Conservation (phyloP, 2,888 invertebrate genomes). For the Chrysomela aeneicollis region DNA sequence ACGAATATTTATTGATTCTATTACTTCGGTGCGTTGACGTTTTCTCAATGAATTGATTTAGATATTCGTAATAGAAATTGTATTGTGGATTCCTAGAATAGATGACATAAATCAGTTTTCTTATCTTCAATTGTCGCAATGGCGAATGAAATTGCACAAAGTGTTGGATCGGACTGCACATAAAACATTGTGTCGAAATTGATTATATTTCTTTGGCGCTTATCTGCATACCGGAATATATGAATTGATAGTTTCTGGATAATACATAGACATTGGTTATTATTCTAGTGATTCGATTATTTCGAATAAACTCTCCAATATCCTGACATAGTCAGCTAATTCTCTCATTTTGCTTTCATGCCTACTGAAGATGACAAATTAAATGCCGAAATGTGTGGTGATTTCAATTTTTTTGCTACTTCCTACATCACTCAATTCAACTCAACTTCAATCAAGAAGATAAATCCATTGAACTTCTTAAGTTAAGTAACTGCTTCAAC, state of each 20-base stretch:
- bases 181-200: slow-evolving; percentile 11
- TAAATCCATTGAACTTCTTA: too few relatives aligned
- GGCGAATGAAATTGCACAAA: slow-evolving; percentile 21
- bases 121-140: slow-evolving; percentile 24
- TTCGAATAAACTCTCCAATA: background rate
- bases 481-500: too few relatives aligned
- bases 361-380: too few relatives aligned
- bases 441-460: too few relatives aligned
- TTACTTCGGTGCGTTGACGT: slow-evolving; percentile 47
- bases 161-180: slow-evolving; percentile 21
- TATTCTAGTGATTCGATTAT: background rate
- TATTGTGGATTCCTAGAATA: slow-evolving; percentile 37
- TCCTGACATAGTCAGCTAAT: too few relatives aligned
- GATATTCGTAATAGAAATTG: slow-evolving; percentile 43
- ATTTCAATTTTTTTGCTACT: too few relatives aligned
- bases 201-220: background rate
- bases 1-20: slow-evolving; percentile 48
- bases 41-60: slow-evolving; percentile 43
- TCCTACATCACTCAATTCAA: too few relatives aligned
- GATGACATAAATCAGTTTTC: slow-evolving; percentile 38
- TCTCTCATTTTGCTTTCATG: too few relatives aligned
- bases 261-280: background rate
- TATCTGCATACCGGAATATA: background rate
- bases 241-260: background rate
- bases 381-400: too few relatives aligned